Conservation (phyloP, 2,113 vertebrate species). For the Myotis lucifugus region DNA sequence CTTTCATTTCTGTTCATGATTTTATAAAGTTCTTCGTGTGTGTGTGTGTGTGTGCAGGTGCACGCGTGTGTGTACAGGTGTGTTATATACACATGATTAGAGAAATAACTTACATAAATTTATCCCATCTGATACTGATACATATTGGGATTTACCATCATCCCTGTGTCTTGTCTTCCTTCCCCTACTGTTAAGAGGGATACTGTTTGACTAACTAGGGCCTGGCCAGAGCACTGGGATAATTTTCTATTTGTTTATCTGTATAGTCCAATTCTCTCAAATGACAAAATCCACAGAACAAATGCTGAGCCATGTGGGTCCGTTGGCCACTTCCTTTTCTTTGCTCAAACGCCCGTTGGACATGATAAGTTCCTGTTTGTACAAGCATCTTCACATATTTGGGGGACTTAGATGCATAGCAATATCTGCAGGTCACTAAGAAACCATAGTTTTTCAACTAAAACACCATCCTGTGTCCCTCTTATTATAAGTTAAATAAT, state of each 20-base stretch:
- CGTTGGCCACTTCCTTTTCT: background rate
- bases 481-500: background rate
- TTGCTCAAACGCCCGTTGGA: background rate
- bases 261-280: background rate
- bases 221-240: background rate
- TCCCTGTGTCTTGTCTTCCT: background rate
- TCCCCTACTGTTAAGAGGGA: background rate
- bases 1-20: background rate
- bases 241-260: background rate
- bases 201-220: background rate
- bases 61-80: background rate
- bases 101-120: background rate
- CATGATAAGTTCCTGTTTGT: background rate
- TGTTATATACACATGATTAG: background rate
- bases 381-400: background rate
- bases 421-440: background rate
- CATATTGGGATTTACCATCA: background rate
- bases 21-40: background rate
- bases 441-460: background rate
- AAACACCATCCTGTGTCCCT: background rate
- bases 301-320: background rate
- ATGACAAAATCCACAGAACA: background rate
- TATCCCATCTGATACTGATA: background rate
- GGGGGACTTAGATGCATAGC: background rate
- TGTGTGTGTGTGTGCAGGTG: accelerated